Evolutionary conservation across 2,888 invertebrate genomes (phyloP).

Genomic region (Coelinius sp.): DNA sequence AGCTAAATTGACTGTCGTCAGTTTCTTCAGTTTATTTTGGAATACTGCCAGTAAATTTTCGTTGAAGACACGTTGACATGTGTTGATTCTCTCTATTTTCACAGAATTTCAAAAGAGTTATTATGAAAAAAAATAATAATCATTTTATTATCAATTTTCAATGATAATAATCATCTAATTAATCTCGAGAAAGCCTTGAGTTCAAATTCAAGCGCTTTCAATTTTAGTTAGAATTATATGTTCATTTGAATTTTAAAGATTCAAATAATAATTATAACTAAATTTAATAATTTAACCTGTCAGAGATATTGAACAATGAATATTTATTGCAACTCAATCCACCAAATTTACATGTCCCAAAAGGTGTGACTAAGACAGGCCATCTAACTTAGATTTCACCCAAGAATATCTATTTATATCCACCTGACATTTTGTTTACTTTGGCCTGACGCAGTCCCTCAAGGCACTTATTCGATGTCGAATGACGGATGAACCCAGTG

Average conservation of each 20-base stretch:
- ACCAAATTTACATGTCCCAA: background rate
- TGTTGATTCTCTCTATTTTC: background rate
- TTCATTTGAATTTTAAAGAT: too few species aligned
- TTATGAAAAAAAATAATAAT: background rate
- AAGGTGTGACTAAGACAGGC: slow-evolving; percentile 23
- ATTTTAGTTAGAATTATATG: too few species aligned
- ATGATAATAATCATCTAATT: too few species aligned
- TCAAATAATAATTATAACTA: too few species aligned
- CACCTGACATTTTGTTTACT: slow-evolving; percentile 68
- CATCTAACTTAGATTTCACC: slow-evolving; percentile 10
- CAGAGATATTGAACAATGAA: background rate
- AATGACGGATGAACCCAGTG: slow-evolving; percentile 23
- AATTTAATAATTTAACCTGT: too few species aligned
- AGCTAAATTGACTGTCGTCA: background rate
- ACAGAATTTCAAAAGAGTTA: background rate
- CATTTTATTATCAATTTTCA: too few species aligned
- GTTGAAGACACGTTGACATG: background rate
- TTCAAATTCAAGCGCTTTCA: too few species aligned
- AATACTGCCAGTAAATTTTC: background rate
- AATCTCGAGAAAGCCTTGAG: too few species aligned
- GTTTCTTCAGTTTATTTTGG: background rate
- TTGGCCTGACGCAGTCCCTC: slow-evolving; percentile 58
- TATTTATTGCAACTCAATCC: slow-evolving; percentile 11
- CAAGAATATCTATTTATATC: slow-evolving; percentile 62
- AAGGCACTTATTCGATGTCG: slow-evolving; percentile 20